A percentile compares a stretch with the other conserved stretches of the same genome.
Evolutionary conservation across 2,113 vertebrate species (phyloP).

Genomic region (Odontophorus gujanensis): DNA sequence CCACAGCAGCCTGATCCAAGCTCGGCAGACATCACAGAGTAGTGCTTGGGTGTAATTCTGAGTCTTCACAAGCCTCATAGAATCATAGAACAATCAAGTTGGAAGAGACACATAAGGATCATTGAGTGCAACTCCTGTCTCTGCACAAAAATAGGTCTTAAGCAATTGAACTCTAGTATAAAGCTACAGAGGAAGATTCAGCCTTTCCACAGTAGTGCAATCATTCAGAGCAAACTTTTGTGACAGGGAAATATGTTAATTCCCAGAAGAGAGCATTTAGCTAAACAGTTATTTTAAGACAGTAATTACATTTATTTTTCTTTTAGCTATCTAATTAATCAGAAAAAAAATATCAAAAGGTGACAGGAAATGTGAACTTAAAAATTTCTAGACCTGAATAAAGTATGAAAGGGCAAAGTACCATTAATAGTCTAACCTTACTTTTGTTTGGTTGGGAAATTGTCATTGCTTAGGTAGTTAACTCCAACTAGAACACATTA

Average conservation of each 20-base stretch:
- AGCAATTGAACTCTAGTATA: background rate
- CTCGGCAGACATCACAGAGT: background rate
- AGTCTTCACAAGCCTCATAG: background rate
- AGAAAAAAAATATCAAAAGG: background rate
- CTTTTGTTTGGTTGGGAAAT: background rate
- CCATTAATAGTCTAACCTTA: background rate
- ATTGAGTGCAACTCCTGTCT: too few species aligned
- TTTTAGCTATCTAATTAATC: background rate
- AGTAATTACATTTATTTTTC: background rate
- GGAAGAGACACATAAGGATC: too few species aligned
- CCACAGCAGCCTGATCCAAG: background rate
- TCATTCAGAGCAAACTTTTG: background rate
- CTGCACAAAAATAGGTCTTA: background rate
- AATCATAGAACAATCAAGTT: too few species aligned
- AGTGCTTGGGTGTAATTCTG: background rate
- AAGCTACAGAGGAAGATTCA: background rate
- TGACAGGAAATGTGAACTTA: slow-evolving; percentile 8
- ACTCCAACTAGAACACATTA: background rate
- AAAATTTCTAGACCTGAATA: background rate
- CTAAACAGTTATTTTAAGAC: slow-evolving; percentile 37
- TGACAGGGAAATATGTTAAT: background rate
- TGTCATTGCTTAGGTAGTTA: background rate
- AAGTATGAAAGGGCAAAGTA: background rate
- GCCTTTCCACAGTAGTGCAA: background rate
- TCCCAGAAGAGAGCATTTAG: background rate